A percentile compares a stretch with the other conserved stretches of the same genome.
These are phyloP conservation scores for Hepsetus odoe DNA, from an alignment of 2,113 vertebrate species.

Conservation along the genomic window DNA sequence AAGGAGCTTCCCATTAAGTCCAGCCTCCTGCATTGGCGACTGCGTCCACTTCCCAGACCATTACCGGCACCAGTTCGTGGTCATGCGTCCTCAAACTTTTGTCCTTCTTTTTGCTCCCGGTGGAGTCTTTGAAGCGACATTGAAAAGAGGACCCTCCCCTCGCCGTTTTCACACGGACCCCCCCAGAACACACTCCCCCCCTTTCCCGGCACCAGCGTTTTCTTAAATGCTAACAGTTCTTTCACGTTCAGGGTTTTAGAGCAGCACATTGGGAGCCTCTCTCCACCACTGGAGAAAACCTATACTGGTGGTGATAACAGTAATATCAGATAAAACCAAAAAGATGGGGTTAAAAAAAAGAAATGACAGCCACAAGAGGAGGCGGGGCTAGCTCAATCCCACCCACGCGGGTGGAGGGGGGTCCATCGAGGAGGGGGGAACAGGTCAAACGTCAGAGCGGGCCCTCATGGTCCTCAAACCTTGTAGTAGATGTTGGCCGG, in stretches of 20 bases:
- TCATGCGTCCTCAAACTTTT: not conserved
- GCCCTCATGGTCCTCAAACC: slow-evolving; percentile 80
- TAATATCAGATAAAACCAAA: slow-evolving; percentile 35
- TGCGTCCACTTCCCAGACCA: slow-evolving; percentile 33
- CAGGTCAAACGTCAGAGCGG: slow-evolving; percentile 44
- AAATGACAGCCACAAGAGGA: slow-evolving; percentile 43
- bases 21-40: not conserved
- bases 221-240: no score
- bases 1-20: slow-evolving; percentile 37
- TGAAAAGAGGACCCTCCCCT: slow-evolving; percentile 34
- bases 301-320: slow-evolving; percentile 45
- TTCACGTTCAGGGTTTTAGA: no score
- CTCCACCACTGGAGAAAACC: slow-evolving; percentile 45
- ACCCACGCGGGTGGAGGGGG: slow-evolving; percentile 10
- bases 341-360: not conserved
- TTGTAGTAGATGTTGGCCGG: slow-evolving; percentile 99
- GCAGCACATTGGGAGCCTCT: slow-evolving; percentile 55
- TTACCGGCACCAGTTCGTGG: slow-evolving; percentile 1
- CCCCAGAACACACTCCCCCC: slow-evolving; percentile 2
- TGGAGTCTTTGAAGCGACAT: slow-evolving; percentile 37
- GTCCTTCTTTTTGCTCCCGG: slow-evolving; percentile 34
- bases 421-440: slow-evolving; percentile 42
- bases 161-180: slow-evolving; percentile 8
- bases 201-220: slow-evolving; percentile 36
- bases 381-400: slow-evolving; percentile 29